A percentile compares a stretch with the other conserved stretches of the same genome.
Conservation (phyloP, 2,113 vertebrate species). For the Thamnophis sirtalis region DNA sequence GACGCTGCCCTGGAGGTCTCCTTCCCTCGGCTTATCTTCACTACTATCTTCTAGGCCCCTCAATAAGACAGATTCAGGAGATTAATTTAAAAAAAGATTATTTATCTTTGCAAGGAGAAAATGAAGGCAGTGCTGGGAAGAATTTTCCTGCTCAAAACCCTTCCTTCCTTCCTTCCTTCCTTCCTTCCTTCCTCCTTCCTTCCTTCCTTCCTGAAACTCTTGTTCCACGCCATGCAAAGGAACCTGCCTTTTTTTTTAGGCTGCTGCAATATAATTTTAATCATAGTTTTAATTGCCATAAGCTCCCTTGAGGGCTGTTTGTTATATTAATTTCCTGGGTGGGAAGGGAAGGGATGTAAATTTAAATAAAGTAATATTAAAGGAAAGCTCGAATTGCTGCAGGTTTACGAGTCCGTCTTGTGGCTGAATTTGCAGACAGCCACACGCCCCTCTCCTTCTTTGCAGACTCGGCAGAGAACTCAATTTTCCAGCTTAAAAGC, state of each 20-base stretch:
- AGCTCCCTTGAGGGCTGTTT: background rate
- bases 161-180: background rate
- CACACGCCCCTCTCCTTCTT: background rate
- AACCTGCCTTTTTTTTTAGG: background rate
- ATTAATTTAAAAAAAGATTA: background rate
- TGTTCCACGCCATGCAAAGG: background rate
- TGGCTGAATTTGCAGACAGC: background rate
- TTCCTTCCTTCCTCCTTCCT: no score
- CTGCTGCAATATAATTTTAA: background rate
- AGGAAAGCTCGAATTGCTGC: background rate
- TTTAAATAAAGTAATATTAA: background rate
- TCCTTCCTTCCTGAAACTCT: background rate
- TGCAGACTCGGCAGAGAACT: background rate
- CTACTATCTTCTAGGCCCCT: background rate
- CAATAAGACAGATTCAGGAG: background rate
- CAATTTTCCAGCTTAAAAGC: background rate
- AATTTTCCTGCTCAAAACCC: background rate
- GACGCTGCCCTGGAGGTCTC: background rate
- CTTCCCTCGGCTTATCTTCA: background rate
- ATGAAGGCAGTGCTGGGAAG: background rate
- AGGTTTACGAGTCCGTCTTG: background rate
- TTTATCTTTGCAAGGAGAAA: background rate
- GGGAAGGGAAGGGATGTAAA: background rate
- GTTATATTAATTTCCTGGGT: background rate
- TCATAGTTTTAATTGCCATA: background rate